These are phyloP conservation scores for Nixonia krombeini DNA, from an alignment of 1,140 invertebrate genomes.

Conservation along the genomic window DNA sequence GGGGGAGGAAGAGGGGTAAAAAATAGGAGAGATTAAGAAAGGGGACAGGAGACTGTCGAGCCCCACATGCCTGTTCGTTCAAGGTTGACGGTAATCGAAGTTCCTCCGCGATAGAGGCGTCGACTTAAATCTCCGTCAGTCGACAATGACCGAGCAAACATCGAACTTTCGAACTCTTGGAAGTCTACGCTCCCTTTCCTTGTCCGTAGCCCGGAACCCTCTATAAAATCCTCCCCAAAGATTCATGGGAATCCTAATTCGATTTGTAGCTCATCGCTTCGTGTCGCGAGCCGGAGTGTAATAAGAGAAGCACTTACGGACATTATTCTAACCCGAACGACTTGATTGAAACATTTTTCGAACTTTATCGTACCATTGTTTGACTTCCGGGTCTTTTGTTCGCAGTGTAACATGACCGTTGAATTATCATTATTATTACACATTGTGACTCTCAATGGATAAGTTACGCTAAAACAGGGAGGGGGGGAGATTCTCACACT, in stretches of 20 bases:
- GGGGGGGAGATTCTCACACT: no score
- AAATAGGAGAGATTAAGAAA: conserved; percentile 3
- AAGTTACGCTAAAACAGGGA: no score
- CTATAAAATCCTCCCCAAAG: conserved; percentile 20
- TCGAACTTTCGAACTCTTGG: conserved; percentile 29
- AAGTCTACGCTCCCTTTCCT: conserved; percentile 20
- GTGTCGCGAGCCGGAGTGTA: no score
- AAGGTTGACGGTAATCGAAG: conserved; percentile 30
- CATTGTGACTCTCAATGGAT: no score
- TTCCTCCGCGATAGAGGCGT: conserved; percentile 16
- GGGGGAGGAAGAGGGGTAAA: not conserved
- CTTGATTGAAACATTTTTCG: conserved; percentile 2
- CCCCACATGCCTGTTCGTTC: conserved; percentile 12
- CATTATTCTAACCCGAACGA: conserved; percentile 9
- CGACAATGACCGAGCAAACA: conserved; percentile 27
- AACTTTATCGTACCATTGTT: not conserved
- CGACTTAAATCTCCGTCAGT: conserved; percentile 31
- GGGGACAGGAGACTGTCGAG: not conserved
- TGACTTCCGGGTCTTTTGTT: no score
- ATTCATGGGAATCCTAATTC: conserved; percentile 44
- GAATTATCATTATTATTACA: no score
- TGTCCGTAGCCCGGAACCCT: conserved; percentile 3
- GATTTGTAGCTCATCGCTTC: conserved; percentile 36
- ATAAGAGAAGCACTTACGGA: conserved; percentile 10
- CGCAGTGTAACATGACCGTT: no score